Conservation (phyloP, 2,888 invertebrate species). For the Camponotus fellah region DNA sequence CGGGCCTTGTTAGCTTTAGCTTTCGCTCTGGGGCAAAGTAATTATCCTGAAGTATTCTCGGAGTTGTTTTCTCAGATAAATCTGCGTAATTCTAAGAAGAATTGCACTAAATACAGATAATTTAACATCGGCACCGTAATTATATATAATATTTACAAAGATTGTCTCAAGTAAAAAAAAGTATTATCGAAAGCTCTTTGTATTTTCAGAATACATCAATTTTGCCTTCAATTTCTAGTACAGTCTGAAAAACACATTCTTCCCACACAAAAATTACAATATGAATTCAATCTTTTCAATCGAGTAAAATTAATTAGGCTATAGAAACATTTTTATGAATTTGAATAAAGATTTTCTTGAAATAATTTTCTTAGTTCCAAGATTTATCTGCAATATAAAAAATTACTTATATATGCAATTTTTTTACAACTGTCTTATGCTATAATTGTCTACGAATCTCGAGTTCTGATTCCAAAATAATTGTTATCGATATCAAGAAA, state of each 20-base stretch:
- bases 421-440: constrained; percentile 15
- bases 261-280: not conserved
- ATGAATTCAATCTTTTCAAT: not conserved
- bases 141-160: constrained; percentile 42
- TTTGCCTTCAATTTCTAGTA: constrained; percentile 1
- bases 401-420: not conserved
- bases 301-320: not conserved
- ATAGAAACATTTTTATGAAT: not conserved
- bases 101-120: constrained; percentile 37
- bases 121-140: constrained; percentile 25
- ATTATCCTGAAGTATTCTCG: constrained; percentile 59
- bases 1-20: constrained; percentile 65
- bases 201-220: not conserved
- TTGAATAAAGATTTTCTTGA: constrained; percentile 10
- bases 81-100: constrained; percentile 43
- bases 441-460: constrained; percentile 27
- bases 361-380: not conserved
- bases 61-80: constrained; percentile 68
- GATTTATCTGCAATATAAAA: not conserved
- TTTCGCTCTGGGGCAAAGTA: constrained; percentile 59
- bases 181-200: constrained; percentile 13
- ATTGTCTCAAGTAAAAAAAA: constrained; percentile 20
- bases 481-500: constrained; percentile 39
- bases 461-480: constrained; percentile 28
- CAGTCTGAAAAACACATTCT: not conserved